Evolutionary conservation across 1,140 invertebrate genomes (phyloP).

Genomic region (Pemphigus obesinymphae): DNA sequence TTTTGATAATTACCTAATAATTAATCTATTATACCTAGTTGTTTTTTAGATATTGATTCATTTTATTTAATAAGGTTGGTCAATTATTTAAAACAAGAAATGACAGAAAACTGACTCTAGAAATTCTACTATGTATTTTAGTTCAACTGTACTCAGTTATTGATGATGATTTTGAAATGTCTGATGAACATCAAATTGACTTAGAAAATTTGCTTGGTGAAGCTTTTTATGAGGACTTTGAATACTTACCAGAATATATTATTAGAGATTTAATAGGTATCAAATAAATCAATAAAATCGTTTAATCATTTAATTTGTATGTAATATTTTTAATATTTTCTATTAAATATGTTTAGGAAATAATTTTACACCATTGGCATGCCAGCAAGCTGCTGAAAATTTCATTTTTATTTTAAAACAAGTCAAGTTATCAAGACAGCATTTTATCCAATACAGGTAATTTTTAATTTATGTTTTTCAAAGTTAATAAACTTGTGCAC

Average conservation of each 20-base stretch:
- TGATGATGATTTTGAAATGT: constrained; percentile 10
- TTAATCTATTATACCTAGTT: background rate
- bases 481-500: too few relatives aligned
- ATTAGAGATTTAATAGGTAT: constrained; percentile 29
- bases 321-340: background rate
- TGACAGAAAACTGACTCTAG: constrained; percentile 20
- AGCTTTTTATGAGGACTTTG: constrained; percentile 13
- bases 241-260: constrained; percentile 17
- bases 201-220: constrained; percentile 17
- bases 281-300: background rate
- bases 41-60: too few relatives aligned
- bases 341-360: background rate
- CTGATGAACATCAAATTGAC: constrained; percentile 4
- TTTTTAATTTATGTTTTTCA: too few relatives aligned
- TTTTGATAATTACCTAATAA: background rate
- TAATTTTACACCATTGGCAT: background rate
- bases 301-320: background rate
- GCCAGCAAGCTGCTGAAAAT: constrained; percentile 30
- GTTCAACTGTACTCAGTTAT: constrained; percentile 32
- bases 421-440: constrained; percentile 1
- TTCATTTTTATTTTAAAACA: constrained; percentile 23
- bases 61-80: background rate
- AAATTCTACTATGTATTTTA: constrained; percentile 33
- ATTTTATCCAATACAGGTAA: constrained; percentile 23
- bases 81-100: constrained; percentile 37